Conservation (phyloP, 2,888 invertebrate species). For the Chrysolina americana region DNA sequence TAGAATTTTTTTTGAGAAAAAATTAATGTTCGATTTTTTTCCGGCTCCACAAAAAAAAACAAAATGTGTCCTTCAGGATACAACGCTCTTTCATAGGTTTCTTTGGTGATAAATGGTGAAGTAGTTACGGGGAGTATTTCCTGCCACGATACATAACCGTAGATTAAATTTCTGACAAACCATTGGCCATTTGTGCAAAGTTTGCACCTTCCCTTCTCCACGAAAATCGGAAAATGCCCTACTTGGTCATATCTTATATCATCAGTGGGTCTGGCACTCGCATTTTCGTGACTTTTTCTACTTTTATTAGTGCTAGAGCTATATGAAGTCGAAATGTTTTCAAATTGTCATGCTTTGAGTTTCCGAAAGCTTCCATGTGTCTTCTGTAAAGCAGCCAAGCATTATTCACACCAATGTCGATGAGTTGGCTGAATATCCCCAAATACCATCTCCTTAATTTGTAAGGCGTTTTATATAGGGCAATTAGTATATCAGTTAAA, state of each 20-base stretch:
- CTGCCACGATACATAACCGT: too few relatives aligned
- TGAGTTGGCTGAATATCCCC: slow-evolving; percentile 12
- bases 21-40: background rate
- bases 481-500: slow-evolving; percentile 40
- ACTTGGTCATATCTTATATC: slow-evolving; percentile 6
- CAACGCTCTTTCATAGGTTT: background rate
- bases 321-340: too few relatives aligned
- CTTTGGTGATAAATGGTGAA: too few relatives aligned
- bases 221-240: background rate
- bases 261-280: slow-evolving; percentile 4
- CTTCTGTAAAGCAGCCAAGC: slow-evolving; percentile 18
- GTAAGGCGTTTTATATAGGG: slow-evolving; percentile 29
- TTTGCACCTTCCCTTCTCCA: background rate
- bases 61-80: slow-evolving; percentile 1
- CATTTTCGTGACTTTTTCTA: too few relatives aligned
- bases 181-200: too few relatives aligned
- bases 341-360: background rate
- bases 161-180: too few relatives aligned
- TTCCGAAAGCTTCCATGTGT: background rate
- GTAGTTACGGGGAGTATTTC: too few relatives aligned
- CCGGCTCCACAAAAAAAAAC: background rate
- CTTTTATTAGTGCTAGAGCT: too few relatives aligned
- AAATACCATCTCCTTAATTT: slow-evolving; percentile 37
- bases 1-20: too few relatives aligned
- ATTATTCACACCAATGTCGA: slow-evolving; percentile 21